These are phyloP conservation scores for Ectropis grisescens DNA, from an alignment of 1,140 invertebrate species.

Conservation along the genomic window DNA sequence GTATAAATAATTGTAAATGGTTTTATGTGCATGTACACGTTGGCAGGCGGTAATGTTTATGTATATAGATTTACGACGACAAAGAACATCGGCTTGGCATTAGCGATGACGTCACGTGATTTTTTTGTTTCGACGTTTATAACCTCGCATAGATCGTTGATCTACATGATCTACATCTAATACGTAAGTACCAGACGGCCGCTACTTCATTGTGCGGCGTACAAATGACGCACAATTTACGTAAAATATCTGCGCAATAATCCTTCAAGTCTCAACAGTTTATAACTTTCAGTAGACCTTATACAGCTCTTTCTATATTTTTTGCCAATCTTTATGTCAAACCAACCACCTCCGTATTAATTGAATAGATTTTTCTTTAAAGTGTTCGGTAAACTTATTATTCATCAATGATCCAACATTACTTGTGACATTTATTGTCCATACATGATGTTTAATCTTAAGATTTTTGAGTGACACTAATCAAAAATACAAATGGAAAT, in stretches of 20 bases:
- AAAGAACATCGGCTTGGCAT: slow-evolving; percentile 1
- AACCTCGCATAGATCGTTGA: slow-evolving; percentile 16
- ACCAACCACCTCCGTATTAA: no score
- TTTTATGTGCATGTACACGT: slow-evolving; percentile 4
- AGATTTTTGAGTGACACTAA: no score
- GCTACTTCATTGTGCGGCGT: slow-evolving; percentile 8
- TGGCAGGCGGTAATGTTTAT: neutral
- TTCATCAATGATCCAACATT: no score
- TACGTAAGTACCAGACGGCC: slow-evolving; percentile 8
- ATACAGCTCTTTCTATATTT: no score
- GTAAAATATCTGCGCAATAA: slow-evolving; percentile 8
- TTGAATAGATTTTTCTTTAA: no score
- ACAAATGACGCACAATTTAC: slow-evolving; percentile 7
- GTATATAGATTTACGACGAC: neutral
- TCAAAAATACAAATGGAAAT: no score
- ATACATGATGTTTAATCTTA: no score
- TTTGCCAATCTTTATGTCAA: no score
- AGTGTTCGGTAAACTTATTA: no score
- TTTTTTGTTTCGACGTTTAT: slow-evolving; percentile 9
- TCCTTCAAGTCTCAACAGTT: no score
- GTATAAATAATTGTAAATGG: slow-evolving; percentile 1
- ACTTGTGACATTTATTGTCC: no score
- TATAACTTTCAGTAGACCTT: no score
- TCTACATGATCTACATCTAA: slow-evolving; percentile 12
- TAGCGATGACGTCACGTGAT: slow-evolving; percentile 11